Conservation (phyloP, 2,888 invertebrate species). For the Craniophora ligustri region DNA sequence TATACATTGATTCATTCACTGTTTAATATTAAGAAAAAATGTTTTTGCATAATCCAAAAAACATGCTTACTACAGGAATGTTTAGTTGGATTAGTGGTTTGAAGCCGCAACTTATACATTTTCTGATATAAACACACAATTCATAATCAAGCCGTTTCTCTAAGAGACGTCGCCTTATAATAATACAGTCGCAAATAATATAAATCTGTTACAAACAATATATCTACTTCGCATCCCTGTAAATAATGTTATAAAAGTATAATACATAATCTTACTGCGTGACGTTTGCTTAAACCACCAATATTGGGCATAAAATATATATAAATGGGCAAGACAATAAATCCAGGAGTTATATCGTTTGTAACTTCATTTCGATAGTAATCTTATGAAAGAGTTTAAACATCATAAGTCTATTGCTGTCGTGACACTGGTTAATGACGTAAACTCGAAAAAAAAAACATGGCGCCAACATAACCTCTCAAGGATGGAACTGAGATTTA, state of each 20-base stretch:
- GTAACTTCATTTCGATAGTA: slow-evolving; percentile 30
- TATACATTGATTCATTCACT: slow-evolving; percentile 66
- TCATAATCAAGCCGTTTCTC: slow-evolving; percentile 66
- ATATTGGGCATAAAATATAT: slow-evolving; percentile 12
- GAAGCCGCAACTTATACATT: slow-evolving; percentile 47
- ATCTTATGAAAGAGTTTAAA: slow-evolving; percentile 6
- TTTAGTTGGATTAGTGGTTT: slow-evolving; percentile 58
- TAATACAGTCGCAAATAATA: slow-evolving; percentile 52
- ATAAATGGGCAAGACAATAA: slow-evolving; percentile 45
- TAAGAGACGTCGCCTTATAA: slow-evolving; percentile 45
- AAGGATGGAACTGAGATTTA: neutral
- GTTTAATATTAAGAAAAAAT: slow-evolving; percentile 45
- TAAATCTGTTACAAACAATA: slow-evolving; percentile 52
- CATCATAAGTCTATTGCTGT: slow-evolving; percentile 10
- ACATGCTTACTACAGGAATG: slow-evolving; percentile 56
- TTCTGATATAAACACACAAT: slow-evolving; percentile 77
- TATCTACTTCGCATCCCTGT: slow-evolving; percentile 48
- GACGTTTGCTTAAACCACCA: slow-evolving; percentile 11
- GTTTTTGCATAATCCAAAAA: slow-evolving; percentile 62
- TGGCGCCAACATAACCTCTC: slow-evolving; percentile 39
- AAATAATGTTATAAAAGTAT: slow-evolving; percentile 43
- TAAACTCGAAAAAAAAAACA: slow-evolving; percentile 24
- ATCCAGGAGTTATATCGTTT: slow-evolving; percentile 28
- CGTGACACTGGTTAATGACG: neutral
- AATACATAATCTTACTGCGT: slow-evolving; percentile 13